Conservation (phyloP, 2,797 vertebrate genomes). For the Falco naumanni region DNA sequence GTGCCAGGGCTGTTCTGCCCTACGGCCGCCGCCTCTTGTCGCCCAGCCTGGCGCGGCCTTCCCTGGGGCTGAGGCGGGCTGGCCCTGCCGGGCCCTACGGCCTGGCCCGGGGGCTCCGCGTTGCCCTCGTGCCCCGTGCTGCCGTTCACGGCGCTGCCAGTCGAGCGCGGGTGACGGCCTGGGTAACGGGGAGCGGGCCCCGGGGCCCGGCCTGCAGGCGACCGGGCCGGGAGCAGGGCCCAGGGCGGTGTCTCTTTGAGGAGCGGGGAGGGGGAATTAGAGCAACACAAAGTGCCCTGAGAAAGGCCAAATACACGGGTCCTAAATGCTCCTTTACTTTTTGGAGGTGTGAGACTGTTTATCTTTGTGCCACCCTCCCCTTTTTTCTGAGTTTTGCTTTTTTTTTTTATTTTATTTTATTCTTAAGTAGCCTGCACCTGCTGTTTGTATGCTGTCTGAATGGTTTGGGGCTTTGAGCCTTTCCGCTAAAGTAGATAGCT, state of each 20-base stretch:
- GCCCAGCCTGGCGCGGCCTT: too few relatives aligned
- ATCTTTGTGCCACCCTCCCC: accelerated
- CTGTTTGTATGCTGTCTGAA: accelerated
- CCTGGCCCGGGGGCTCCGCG: too few relatives aligned
- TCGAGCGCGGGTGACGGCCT: not conserved
- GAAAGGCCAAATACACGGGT: accelerated
- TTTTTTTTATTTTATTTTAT: too few relatives aligned
- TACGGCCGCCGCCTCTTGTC: not conserved
- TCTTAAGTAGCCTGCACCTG: too few relatives aligned
- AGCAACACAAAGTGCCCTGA: too few relatives aligned
- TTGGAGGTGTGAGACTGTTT: too few relatives aligned
- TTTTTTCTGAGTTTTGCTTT: not conserved
- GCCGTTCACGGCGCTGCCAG: not conserved
- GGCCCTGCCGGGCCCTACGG: not conserved
- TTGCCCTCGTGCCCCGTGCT: not conserved
- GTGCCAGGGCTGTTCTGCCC: too few relatives aligned
- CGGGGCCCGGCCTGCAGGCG: too few relatives aligned
- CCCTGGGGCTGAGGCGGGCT: not conserved
- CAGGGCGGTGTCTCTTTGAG: not conserved
- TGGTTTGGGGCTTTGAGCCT: not conserved
- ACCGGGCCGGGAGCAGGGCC: too few relatives aligned
- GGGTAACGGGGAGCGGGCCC: not conserved
- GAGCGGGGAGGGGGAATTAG: not conserved
- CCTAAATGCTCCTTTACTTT: accelerated
- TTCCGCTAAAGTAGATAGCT: too few relatives aligned